phyloP scores from a whole-genome alignment of 1,140 invertebrate genomes.

The Hycleus cichorii region DNA sequence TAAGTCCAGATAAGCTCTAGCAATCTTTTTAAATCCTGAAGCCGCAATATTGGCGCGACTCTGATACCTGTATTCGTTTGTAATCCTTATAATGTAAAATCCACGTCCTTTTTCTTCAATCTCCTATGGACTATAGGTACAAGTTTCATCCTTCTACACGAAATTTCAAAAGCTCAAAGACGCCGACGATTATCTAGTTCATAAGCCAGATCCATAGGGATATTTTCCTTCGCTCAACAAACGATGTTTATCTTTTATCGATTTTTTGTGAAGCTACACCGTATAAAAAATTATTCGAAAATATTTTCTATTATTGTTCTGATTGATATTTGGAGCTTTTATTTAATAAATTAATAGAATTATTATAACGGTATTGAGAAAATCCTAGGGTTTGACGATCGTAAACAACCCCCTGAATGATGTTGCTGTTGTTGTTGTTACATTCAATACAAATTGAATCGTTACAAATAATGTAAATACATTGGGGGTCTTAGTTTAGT shows the following conservation, averaged over 20 bases:
- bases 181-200: conserved; percentile 31
- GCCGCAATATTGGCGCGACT: conserved; percentile 33
- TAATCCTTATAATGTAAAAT: conserved; percentile 38
- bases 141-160: conserved; percentile 34
- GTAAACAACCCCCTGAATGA: background rate
- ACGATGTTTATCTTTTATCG: conserved; percentile 7
- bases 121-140: conserved; percentile 19
- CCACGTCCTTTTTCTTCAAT: conserved; percentile 27
- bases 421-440: background rate
- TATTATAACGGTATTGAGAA: background rate
- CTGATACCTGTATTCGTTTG: conserved; percentile 31
- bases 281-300: background rate
- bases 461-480: conserved; percentile 22
- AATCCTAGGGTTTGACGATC: background rate
- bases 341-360: background rate
- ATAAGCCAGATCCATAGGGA: conserved; percentile 13
- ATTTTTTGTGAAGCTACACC: background rate
- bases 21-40: conserved; percentile 34
- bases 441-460: conserved; percentile 16
- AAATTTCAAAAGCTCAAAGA: conserved; percentile 29
- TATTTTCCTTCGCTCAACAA: background rate
- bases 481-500: background rate
- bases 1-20: conserved; percentile 30
- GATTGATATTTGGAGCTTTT: background rate
- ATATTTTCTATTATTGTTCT: background rate